Evolutionary conservation across 1,140 invertebrate genomes (phyloP).

Genomic region (Cylas formicarius): DNA sequence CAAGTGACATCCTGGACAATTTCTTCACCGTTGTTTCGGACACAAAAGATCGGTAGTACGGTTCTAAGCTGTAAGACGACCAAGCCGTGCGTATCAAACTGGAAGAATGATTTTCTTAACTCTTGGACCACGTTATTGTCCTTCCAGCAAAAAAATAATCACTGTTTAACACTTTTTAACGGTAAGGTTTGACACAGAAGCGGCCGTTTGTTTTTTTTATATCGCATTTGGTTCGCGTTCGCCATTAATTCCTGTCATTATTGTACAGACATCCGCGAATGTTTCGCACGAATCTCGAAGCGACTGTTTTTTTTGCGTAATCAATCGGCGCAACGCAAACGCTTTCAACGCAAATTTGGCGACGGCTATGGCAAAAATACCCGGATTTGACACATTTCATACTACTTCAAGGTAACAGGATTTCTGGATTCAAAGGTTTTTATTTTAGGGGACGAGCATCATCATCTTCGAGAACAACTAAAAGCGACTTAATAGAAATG

Average conservation of each 20-base stretch:
- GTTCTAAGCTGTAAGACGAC: constrained; percentile 20
- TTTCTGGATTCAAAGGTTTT: too few species aligned
- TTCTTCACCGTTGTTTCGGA: constrained; percentile 23
- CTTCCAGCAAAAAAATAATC: constrained; percentile 17
- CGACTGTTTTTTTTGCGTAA: too few species aligned
- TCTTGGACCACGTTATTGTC: constrained; percentile 24
- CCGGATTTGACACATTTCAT: too few species aligned
- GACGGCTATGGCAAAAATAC: too few species aligned
- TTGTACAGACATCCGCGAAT: neutral
- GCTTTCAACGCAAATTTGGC: too few species aligned
- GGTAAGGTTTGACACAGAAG: too few species aligned
- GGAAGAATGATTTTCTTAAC: constrained; percentile 23
- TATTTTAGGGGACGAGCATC: too few species aligned
- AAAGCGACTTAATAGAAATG: too few species aligned
- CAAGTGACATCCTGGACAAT: constrained; percentile 25
- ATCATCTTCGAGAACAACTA: too few species aligned
- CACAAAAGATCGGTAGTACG: constrained; percentile 26
- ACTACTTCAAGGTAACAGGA: too few species aligned
- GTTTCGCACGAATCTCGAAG: too few species aligned
- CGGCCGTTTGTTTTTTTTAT: neutral
- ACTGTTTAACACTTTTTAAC: constrained; percentile 19
- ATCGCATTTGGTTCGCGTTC: neutral
- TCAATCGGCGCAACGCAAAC: too few species aligned
- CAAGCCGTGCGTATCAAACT: constrained; percentile 21
- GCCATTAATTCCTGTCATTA: neutral